Evolutionary conservation across 2,888 invertebrate genomes (phyloP), one percentile per base, ranked within the genome.

Genomic region (Penaeus monodon): DNA sequence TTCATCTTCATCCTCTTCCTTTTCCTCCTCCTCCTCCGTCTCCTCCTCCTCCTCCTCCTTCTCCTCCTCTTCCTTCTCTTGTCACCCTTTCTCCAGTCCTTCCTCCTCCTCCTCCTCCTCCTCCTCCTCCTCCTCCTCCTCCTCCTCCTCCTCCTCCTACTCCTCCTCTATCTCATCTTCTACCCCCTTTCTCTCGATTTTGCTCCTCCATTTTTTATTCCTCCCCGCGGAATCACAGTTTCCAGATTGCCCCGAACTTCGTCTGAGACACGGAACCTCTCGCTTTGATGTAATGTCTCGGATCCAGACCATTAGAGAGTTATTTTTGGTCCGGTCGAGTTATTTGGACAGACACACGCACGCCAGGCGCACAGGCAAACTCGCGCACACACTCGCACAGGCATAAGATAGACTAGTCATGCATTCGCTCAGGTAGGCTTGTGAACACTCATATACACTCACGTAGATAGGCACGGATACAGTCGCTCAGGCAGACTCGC

Each of bases 81-180:
- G 17, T 77, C 27, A n/a, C 44, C 22, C 22, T 44, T 33, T 22
- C 20, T 33, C 70, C 27, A 22, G n/a, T 57, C 66, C 68, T n/a
- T 68, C 20, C 66, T 49, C 29, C 81, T 68, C 20, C 17, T 44
- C 22, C 63, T 24, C 49, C 27, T 29, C 17, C 27, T 49, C n/a
- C 1, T 49, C 14, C 49, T 29, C 22, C 20, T 22, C 24, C 49
- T 20, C 57, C 24, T 29, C 29, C 77, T n/a, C 27, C 44, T 10
- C 49, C 49, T 77, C 49, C 33, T 33, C 33, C 22, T 17, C 74
- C 20, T 74, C 33, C 33, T 33, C 24, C 24, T 2, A 2, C 44
- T 74, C 44, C 33, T 33, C 33, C 80, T 80, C 24, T 38, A 22
- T 38, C 68, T 81, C 44, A 44, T 68, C 68, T n/a, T 64, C 38